A percentile compares a stretch with the other conserved stretches of the same genome.
Conservation (phyloP, 2,113 vertebrate species). For the Tretioscincus oriximinensis region DNA sequence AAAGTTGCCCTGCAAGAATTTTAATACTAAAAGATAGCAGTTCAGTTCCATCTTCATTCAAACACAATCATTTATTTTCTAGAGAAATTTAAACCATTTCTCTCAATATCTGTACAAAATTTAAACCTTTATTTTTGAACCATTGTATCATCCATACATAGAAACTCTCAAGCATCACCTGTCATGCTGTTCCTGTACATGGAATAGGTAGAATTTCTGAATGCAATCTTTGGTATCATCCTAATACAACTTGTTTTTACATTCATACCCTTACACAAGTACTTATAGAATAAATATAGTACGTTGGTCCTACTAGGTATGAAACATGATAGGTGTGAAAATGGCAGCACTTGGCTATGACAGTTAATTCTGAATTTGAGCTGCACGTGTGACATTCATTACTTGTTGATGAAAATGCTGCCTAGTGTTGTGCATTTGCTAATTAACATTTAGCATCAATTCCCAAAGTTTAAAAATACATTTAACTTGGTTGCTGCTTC, state of each 20-base stretch:
- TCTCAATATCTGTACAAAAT: too few relatives aligned
- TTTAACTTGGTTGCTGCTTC: constrained; percentile 64
- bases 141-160: too few relatives aligned
- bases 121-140: too few relatives aligned
- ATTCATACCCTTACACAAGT: constrained; percentile 21
- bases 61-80: too few relatives aligned
- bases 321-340: constrained; percentile 53
- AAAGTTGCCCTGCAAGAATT: too few relatives aligned
- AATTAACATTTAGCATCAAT: constrained; percentile 79
- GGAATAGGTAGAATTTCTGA: not conserved
- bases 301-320: constrained; percentile 53
- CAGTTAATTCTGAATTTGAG: constrained; percentile 70
- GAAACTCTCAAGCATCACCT: not conserved
- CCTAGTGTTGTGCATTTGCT: constrained; percentile 76
- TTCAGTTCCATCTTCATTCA: too few relatives aligned
- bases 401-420: constrained; percentile 73
- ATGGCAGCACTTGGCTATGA: constrained; percentile 53
- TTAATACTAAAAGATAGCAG: too few relatives aligned
- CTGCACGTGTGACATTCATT: constrained; percentile 68
- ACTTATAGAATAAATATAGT: constrained; percentile 56
- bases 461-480: constrained; percentile 72
- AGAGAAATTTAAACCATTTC: too few relatives aligned
- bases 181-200: not conserved
- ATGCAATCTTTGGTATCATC: not conserved
- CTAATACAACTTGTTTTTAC: not conserved